Base-by-base conservation (phyloP, 2,113 vertebrate species). In the Myrmecobius fasciatus region DNA sequence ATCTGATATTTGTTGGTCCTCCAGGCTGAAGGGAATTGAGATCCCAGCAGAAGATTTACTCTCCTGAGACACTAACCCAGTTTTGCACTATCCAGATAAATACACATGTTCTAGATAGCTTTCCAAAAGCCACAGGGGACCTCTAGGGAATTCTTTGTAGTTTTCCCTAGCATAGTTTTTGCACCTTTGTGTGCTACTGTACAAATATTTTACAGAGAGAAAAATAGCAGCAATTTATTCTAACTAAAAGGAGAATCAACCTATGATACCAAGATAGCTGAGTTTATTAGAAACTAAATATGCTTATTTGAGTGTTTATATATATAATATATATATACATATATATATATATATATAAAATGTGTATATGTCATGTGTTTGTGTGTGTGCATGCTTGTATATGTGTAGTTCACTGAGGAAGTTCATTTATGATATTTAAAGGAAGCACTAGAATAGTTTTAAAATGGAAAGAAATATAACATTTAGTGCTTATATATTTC, bases 211-310 rank as follows among this genome's bases (percentile, higher is more conserved):
- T 93, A 28, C 53, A 92, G 3, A 83, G 52, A 92, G 8, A 53
- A 93, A 96, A 94, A 93, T 91, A 92, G 92, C 1, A 94, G 11
- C 1, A 53, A 83, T 92, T 95, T 96, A 7, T 96, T 90, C 25
- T 6, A n/a, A 90, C 26, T 92, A 11, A 6, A 60, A 91, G 89
- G 88, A 96, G 94, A n/a, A 17, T 94, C 48, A 96, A 89, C 26
- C 89, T 1, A 0, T 1, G 5, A 92, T 92, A 46, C 8, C 54
- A 91, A 91, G 6, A 94, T 60, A 89, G 10, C 53, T 28, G n/a
- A 52, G n/a, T 46, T 95, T 94, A 92, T 43, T 89, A 49, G 52
- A 92, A 8, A 91, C 53, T 93, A 91, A 96, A 75, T 75, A 53
- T 25, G 0, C 22, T 95, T 91, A 88, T 11, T 94, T 92, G 93